Percentiles rank a stretch among this genome's conserved stretches.
Conservation (phyloP, 2,888 invertebrate genomes). For the Ormyrus labotus region DNA sequence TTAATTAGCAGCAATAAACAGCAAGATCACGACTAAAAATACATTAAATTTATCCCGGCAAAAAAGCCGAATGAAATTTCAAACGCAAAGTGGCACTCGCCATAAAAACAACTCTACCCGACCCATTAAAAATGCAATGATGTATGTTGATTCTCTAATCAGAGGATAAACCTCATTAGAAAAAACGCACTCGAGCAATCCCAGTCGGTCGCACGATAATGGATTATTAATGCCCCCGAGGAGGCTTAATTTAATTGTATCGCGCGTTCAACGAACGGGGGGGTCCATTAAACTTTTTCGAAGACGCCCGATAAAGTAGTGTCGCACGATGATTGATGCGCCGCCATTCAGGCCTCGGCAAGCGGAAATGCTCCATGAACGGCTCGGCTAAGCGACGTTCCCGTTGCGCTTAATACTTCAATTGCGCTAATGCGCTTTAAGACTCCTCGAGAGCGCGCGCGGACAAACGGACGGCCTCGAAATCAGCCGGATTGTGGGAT, state of each 20-base stretch:
- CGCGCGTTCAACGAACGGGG: conserved; percentile 21
- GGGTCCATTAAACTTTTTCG: conserved; percentile 23
- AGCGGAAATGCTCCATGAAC: conserved; percentile 54
- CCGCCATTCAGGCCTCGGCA: conserved; percentile 48
- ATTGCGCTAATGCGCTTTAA: conserved; percentile 47
- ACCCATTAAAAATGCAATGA: too few relatives aligned
- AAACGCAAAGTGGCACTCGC: too few relatives aligned
- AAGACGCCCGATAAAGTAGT: conserved; percentile 28
- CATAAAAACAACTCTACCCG: too few relatives aligned
- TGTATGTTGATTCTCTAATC: too few relatives aligned
- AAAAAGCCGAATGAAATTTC: too few relatives aligned
- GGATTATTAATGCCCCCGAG: conserved; percentile 4
- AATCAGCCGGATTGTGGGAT: conserved; percentile 34
- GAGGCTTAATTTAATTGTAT: conserved; percentile 43
- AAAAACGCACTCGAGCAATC: too few relatives aligned
- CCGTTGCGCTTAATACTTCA: conserved; percentile 55
- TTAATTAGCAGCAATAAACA: too few relatives aligned
- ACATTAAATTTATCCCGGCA: too few relatives aligned
- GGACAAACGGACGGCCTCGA: conserved; percentile 42
- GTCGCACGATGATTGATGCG: conserved; percentile 51
- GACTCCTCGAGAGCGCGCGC: conserved; percentile 30
- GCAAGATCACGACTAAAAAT: too few relatives aligned
- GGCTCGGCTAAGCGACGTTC: conserved; percentile 49
- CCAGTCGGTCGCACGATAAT: neutral
- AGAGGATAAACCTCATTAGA: too few relatives aligned